phyloP scores from a whole-genome alignment of 2,797 vertebrate genomes.

The Ptychobarbus kaznakovi region DNA sequence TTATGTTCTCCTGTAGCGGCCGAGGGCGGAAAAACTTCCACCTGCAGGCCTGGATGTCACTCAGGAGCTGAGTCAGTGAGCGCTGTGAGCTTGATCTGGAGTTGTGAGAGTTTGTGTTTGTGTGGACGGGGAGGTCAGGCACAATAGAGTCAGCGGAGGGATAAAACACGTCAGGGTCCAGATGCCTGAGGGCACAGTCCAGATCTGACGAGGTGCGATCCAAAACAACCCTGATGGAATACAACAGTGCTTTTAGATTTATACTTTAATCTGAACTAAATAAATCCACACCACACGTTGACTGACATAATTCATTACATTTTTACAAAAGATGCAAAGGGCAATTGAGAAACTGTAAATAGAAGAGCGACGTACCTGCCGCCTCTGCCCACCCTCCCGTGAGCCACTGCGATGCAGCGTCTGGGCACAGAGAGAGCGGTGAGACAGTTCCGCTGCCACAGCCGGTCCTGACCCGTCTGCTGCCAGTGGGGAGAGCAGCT shows the following conservation, averaged over 20 bases:
- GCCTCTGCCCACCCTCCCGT: slow-evolving; percentile 88
- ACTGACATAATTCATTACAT: background rate
- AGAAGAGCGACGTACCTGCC: slow-evolving; percentile 80
- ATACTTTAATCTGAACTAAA: background rate
- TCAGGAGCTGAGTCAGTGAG: slow-evolving; percentile 87
- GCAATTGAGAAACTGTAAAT: slow-evolving; percentile 2
- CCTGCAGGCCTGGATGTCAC: slow-evolving; percentile 90
- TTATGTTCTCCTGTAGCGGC: slow-evolving; percentile 78
- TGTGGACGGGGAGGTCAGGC: slow-evolving; percentile 81
- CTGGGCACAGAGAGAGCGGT: slow-evolving; percentile 86
- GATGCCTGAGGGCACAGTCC: slow-evolving; percentile 82
- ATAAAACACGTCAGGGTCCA: slow-evolving; percentile 85
- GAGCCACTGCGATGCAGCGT: slow-evolving; percentile 86
- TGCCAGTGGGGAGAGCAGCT: slow-evolving; percentile 72
- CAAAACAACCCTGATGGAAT: slow-evolving; percentile 82
- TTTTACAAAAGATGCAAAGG: background rate
- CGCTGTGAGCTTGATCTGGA: slow-evolving; percentile 77
- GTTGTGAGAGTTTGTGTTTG: slow-evolving; percentile 64
- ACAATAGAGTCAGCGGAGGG: slow-evolving; percentile 78
- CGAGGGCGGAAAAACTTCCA: slow-evolving; percentile 90
- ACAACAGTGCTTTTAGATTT: slow-evolving; percentile 2
- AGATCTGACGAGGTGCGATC: slow-evolving; percentile 86
- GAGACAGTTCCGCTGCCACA: slow-evolving; percentile 86
- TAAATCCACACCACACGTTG: background rate
- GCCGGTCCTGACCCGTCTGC: slow-evolving; percentile 78